These are phyloP conservation scores for Tyria jacobaeae DNA, from an alignment of 2,888 invertebrate genomes.

Conservation along the genomic window DNA sequence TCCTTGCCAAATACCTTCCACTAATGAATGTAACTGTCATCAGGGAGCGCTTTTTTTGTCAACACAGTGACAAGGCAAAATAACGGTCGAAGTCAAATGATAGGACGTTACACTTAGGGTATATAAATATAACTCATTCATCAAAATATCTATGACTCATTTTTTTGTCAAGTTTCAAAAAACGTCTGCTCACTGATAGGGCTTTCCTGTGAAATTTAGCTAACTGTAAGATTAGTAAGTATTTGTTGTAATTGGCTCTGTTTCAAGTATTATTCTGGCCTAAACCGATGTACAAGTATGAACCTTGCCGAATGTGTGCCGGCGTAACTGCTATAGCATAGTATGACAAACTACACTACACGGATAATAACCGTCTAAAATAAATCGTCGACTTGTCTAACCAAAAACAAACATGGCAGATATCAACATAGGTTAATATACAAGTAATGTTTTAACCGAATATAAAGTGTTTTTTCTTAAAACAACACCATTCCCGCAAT, in stretches of 20 bases:
- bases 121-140: slow-evolving; percentile 60
- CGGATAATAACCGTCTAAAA: too few relatives aligned
- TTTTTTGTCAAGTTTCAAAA: slow-evolving; percentile 42
- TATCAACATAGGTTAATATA: neutral
- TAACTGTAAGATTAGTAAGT: slow-evolving; percentile 30
- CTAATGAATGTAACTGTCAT: slow-evolving; percentile 70
- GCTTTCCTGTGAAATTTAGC: slow-evolving; percentile 39
- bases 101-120: slow-evolving; percentile 63
- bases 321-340: neutral
- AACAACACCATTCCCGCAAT: too few relatives aligned
- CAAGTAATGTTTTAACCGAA: neutral
- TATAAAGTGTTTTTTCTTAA: too few relatives aligned
- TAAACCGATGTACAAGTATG: neutral
- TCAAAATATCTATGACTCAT: slow-evolving; percentile 63
- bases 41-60: slow-evolving; percentile 59
- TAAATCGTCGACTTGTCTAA: too few relatives aligned
- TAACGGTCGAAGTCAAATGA: slow-evolving; percentile 53
- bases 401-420: neutral
- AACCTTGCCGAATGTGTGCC: neutral
- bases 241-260: neutral
- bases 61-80: slow-evolving; percentile 47
- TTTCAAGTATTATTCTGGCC: neutral
- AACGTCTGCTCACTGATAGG: slow-evolving; percentile 32
- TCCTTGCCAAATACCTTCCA: slow-evolving; percentile 75
- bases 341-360: too few relatives aligned